Base-by-base conservation (phyloP, 2,797 vertebrate genomes). In the Clarias fuscus region DNA sequence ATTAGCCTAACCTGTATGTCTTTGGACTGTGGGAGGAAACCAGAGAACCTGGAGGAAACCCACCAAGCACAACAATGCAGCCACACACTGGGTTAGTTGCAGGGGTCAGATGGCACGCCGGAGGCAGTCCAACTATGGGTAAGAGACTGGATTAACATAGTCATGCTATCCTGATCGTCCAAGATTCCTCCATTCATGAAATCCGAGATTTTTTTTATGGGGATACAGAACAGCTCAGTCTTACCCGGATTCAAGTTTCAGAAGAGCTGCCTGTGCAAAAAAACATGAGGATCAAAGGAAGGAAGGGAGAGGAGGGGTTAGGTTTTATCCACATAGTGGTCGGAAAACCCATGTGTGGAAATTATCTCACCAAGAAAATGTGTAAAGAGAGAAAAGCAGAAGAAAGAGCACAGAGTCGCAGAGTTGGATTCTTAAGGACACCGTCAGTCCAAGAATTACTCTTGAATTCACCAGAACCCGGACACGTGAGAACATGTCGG, bases 401-500 rank as follows among this genome's bases (percentile, higher is more conserved):
- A 30, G 14, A 30, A 76, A 77, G n/a, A 77, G 20, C 7, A 77
- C 33, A 30, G 15, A 27, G 27, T 73, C 33, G 75, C 62, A 78
- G 18, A 82, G n/a, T 33, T 37, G n/a, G 59, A 11, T 56, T 73
- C 11, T 65, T 33, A 72, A 64, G 27, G 11, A 53, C 40, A 13
- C 24, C 3, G 1, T 22, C 15, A 75, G 22, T 53, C 27, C 61
- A 77, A 33, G 62, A 77, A 59, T 76, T 68, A 43, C 27, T 76
- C 14, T 24, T 72, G 10, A 15, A 56, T 78, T 68, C 64, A 71
- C 1, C n/a, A 43, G 43, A 80, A 64, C 78, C 73, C 64, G 37
- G 30, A 79, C 86, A 81, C 72, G 86, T 84, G 18, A 15, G 4
- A 56, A 84, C 86, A 67, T 27, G 18, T 40, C 8, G 7, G 17